These are phyloP conservation scores for Leptodactylus fuscus DNA, from an alignment of 2,113 vertebrate species.

Conservation along the genomic window DNA sequence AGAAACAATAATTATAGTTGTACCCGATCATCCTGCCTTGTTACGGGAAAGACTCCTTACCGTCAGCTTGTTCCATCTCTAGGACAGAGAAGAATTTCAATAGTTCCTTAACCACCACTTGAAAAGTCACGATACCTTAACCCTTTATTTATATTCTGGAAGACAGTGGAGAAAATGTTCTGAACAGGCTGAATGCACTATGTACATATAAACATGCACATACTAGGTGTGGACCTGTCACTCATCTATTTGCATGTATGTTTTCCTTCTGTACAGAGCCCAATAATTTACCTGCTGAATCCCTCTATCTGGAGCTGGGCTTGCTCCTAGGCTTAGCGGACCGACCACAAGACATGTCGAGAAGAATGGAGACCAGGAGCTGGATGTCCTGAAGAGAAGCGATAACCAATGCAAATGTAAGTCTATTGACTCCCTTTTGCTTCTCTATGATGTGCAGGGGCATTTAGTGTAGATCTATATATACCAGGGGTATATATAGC, in stretches of 20 bases:
- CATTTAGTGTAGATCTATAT: no score
- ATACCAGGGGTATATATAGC: no score
- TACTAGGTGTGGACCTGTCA: background rate
- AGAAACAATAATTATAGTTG: background rate
- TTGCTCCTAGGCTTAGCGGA: background rate
- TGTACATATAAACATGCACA: no score
- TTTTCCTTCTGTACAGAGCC: constrained; percentile 1
- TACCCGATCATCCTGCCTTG: background rate
- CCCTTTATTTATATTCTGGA: background rate
- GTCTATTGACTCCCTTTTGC: background rate
- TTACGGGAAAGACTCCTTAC: no score
- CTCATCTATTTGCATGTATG: background rate
- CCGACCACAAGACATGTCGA: constrained; percentile 15
- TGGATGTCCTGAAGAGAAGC: constrained; percentile 8
- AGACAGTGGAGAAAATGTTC: background rate
- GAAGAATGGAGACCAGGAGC: background rate
- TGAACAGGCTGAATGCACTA: background rate
- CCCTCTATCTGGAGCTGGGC: background rate
- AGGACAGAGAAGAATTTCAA: no score
- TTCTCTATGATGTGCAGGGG: no score
- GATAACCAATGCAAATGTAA: constrained; percentile 39
- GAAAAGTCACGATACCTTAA: background rate
- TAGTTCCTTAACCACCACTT: background rate
- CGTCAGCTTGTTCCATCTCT: no score
- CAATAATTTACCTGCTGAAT: background rate